Evolutionary conservation across 2,797 vertebrate genomes (phyloP).

Genomic region (Phrynocephalus guinanensis): DNA sequence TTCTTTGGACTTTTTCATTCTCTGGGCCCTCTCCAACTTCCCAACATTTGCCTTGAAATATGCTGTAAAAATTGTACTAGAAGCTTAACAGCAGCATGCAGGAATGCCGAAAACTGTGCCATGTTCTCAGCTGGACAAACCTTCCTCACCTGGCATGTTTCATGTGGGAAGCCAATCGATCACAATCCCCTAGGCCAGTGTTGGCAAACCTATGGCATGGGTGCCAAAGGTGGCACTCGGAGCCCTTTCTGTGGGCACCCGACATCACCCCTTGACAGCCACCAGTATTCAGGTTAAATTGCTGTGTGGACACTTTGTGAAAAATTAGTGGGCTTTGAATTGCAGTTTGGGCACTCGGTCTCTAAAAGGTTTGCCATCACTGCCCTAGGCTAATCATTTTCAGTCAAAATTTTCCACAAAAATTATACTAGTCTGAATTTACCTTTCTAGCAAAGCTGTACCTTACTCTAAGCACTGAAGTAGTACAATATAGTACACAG

Average conservation of each 20-base stretch:
- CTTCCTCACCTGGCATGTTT: background rate
- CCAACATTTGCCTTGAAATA: background rate
- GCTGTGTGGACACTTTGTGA: too few species aligned
- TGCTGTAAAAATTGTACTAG: background rate
- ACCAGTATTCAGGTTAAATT: too few species aligned
- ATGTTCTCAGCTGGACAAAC: background rate
- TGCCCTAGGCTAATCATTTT: background rate
- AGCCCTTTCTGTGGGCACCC: too few species aligned
- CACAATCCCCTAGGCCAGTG: background rate
- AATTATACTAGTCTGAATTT: background rate
- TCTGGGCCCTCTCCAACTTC: background rate
- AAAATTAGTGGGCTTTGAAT: too few species aligned
- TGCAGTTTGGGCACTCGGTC: too few species aligned
- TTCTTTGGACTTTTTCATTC: background rate
- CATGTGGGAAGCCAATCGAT: background rate
- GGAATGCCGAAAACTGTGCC: background rate
- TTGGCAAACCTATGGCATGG: too few species aligned
- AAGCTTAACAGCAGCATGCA: background rate
- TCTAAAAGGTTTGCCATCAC: too few species aligned
- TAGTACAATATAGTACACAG: background rate
- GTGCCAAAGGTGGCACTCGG: too few species aligned
- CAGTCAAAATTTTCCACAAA: background rate
- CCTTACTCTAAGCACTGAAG: background rate
- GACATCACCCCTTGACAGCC: too few species aligned
- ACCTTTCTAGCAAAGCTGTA: background rate